Evolutionary conservation across 2,888 invertebrate genomes (phyloP).

Genomic region (Nasonovia ribisnigri): DNA sequence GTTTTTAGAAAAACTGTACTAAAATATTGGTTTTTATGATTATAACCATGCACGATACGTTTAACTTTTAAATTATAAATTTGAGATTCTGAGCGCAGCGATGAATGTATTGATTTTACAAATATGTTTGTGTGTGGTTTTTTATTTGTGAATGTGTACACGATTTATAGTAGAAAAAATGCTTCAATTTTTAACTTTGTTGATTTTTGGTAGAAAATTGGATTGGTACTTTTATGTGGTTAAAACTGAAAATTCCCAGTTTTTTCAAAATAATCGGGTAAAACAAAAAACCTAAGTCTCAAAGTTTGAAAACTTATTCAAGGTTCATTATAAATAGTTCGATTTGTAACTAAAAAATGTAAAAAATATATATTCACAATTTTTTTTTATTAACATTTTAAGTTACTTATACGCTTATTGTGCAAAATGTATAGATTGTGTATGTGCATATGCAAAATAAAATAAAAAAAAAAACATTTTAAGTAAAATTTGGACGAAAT

Average conservation of each 20-base stretch:
- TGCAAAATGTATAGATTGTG: too few relatives aligned
- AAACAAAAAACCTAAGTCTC: background rate
- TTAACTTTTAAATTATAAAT: background rate
- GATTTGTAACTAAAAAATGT: too few relatives aligned
- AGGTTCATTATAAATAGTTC: background rate
- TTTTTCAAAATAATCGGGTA: background rate
- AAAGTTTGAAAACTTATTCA: background rate
- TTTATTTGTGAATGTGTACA: background rate
- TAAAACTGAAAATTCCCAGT: background rate
- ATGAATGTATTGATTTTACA: background rate
- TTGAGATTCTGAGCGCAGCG: background rate
- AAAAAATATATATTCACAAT: too few relatives aligned
- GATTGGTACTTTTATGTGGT: background rate
- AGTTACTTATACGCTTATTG: too few relatives aligned
- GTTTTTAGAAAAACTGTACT: background rate
- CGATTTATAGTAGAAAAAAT: background rate
- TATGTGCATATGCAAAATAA: too few relatives aligned
- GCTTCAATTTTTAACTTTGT: background rate
- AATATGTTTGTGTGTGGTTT: background rate
- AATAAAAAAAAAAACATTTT: too few relatives aligned
- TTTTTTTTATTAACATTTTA: background rate
- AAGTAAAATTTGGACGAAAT: background rate
- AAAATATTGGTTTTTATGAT: background rate
- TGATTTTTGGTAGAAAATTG: background rate
- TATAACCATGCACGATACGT: background rate